Evolutionary conservation across 2,797 vertebrate species (phyloP), one percentile per base, ranked within the genome.

Genomic region (Brotula barbata): DNA sequence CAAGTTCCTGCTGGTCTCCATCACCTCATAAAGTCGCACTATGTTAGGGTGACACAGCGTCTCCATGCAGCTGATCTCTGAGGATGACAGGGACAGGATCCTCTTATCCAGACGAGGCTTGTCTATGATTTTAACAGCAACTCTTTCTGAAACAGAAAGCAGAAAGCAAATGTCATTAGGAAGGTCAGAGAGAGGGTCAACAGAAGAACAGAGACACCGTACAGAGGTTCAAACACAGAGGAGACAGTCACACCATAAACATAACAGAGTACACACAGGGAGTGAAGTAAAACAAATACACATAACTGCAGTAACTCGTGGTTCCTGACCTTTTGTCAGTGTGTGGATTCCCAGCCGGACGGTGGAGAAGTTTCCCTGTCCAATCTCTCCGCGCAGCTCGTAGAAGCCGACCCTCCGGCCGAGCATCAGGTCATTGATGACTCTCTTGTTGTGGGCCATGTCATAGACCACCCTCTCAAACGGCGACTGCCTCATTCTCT

Each of bases 91-190:
- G 6, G 90, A 90, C 33, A 95, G 94, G 3, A 94, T 92, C 78
- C 95, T 92, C 58, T 86, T 44, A 63, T 98, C 95, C 75, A 98
- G 74, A 56, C 93, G 89, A 36, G 89, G 91, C 88, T 95, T 96
- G 58, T 98, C 95, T 90, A 98, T 80, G 82, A 98, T 90, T 90
- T 98, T 98, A 80, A 99, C 91, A 31, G 96, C 96, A 66, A 98
- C 96, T 87, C 97, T 98, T 85, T 99, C 96, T 99, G 81, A 6
- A 63, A 69, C 55, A n/a, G n/a, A n/a, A n/a, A 28, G 25, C 8
- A 8, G 25, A 4, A 8, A 4, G 8, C 25, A 28, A 28, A 28
- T 28, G 25, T 28, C 8, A 28, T 28, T 8, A 28, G 4, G 25
- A 62, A 34, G 25, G 28, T 49, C 13, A 37, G 19, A 64, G 44